Percentiles rank a stretch among this genome's conserved stretches.
Conservation (phyloP, 2,797 vertebrate genomes). For the Coccyzus lansbergi region DNA sequence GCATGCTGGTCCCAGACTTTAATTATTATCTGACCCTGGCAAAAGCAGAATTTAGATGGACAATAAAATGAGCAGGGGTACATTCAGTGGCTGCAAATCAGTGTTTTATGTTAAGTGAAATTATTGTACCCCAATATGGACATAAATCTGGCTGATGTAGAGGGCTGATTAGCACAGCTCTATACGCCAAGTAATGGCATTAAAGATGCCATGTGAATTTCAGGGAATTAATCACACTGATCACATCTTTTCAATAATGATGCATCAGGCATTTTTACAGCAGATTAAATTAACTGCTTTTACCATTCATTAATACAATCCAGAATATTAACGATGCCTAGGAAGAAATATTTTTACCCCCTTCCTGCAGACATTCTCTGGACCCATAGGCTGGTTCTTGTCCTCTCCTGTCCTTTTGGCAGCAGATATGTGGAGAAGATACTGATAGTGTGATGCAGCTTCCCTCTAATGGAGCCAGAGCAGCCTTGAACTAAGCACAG, state of each 20-base stretch:
- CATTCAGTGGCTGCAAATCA: neutral
- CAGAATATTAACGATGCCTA: neutral
- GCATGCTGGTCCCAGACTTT: neutral
- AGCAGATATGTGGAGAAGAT: neutral
- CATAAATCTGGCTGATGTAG: conserved; percentile 5
- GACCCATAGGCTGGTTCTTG: neutral
- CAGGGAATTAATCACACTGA: conserved; percentile 22
- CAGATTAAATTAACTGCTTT: neutral
- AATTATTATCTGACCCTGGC: neutral
- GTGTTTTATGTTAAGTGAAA: neutral
- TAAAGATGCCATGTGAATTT: conserved; percentile 9
- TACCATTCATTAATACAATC: neutral
- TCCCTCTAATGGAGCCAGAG: neutral
- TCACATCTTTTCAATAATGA: neutral
- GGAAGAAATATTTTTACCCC: neutral
- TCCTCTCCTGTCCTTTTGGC: neutral
- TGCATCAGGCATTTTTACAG: neutral
- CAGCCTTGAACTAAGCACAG: neutral
- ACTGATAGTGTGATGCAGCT: neutral
- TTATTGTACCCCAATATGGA: neutral
- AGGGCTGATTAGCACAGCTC: neutral
- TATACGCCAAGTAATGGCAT: neutral
- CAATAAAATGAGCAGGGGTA: neutral
- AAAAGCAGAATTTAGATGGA: neutral
- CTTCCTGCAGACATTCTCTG: neutral